Percentiles rank a stretch among this genome's conserved stretches.
Evolutionary conservation across 2,888 invertebrate species (phyloP).

Genomic region (Argynnis bischoffii): DNA sequence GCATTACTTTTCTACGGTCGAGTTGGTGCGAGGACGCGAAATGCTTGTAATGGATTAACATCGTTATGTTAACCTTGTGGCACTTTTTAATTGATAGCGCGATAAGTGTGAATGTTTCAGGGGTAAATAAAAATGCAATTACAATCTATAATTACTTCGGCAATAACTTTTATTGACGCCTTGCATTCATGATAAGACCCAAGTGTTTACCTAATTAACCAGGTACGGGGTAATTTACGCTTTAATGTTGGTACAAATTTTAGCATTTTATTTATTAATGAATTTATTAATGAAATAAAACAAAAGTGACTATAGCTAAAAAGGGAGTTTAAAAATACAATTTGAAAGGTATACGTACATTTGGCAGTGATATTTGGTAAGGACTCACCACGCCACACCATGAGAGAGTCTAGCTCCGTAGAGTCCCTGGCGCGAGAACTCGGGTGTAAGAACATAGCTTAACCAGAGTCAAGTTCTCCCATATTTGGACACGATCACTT

Average conservation of each 20-base stretch:
- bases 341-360: constrained; percentile 14
- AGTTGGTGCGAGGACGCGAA: constrained; percentile 71
- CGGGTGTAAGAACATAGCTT: constrained; percentile 78
- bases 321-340: neutral
- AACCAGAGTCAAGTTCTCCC: constrained; percentile 76
- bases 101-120: constrained; percentile 23
- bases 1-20: constrained; percentile 76
- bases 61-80: constrained; percentile 27
- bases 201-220: constrained; percentile 2
- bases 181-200: constrained; percentile 13
- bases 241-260: neutral
- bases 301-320: neutral
- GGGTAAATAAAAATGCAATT: constrained; percentile 25
- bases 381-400: constrained; percentile 77
- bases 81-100: constrained; percentile 21
- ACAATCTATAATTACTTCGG: constrained; percentile 18
- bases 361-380: constrained; percentile 24
- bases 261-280: neutral
- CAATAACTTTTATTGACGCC: constrained; percentile 17
- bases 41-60: constrained; percentile 34
- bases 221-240: neutral
- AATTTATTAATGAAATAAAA: neutral
- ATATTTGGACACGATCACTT: constrained; percentile 61
- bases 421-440: constrained; percentile 73
- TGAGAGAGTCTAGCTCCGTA: constrained; percentile 71